Base-by-base conservation (phyloP, 2,888 invertebrate genomes). In the Watsonalla cultraria region DNA sequence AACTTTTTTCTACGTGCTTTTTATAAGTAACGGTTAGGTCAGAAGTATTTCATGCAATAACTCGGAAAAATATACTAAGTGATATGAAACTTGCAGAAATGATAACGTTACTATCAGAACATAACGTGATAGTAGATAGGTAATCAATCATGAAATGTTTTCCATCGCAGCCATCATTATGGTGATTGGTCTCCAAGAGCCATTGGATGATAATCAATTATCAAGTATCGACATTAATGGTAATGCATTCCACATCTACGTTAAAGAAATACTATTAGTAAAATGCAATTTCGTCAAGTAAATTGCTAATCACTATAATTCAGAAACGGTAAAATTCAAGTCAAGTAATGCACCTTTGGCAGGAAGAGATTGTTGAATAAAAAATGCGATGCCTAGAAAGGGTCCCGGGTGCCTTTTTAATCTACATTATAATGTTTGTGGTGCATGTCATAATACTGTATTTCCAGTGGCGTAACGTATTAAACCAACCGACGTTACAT, bases 401-500 rank as follows among this genome's bases (percentile, higher is more conserved):
- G 11, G 42, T 37, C 37, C 37, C 37, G 9, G 11, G n/a, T 15
- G 47, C 51, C 56, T 57, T 57, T 63, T 67, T 47, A 45, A 14
- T 63, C 62, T 60, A 64, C 64, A 66, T 54, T 56, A 65, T 58
- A 61, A 59, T 63, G 58, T 61, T 63, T 56, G 62, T 64, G 57
- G 54, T 46, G 35, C 53, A 50, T 57, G 57, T 53, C 66, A 54
- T 54, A 51, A 50, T 54, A 55, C 45, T 52, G 54, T 54, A 64
- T 60, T 65, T 64, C 64, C 58, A 54, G 63, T 60, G 61, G 55
- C 64, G 67, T 66, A 76, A 80, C 74, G 78, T 81, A 85, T 49
- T 84, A 78, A 84, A 80, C 76, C 79, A 74, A 80, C 82, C 72
- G 85, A 82, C 84, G 82, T 79, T 85, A 76, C 73, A 76, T 73